Conservation (phyloP, 2,888 invertebrate genomes). For the Imbricaverruca yamaguchii region DNA sequence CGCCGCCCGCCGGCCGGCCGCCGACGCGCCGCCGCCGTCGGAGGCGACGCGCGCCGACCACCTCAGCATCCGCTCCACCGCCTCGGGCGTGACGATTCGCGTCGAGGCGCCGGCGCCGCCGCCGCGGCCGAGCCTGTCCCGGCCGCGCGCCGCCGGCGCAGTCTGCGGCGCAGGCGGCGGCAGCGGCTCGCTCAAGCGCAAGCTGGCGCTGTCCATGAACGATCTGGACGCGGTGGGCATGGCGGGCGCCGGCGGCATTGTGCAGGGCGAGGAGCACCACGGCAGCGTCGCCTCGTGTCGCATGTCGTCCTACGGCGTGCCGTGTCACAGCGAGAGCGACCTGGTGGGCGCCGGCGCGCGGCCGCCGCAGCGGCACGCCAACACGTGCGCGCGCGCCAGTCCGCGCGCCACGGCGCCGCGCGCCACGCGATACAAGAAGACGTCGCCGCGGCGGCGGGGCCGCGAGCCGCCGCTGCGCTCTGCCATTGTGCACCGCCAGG, state of each 20-base stretch:
- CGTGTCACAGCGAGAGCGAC: not conserved
- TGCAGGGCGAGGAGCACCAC: conserved; percentile 25
- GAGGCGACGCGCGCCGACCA: not conserved
- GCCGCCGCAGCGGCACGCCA: not conserved
- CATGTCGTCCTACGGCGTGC: conserved; percentile 10
- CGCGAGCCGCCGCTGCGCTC: not conserved
- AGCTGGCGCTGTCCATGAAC: conserved; percentile 40
- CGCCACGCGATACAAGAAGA: conserved; percentile 13
- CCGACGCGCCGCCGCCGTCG: not conserved
- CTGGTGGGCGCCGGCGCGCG: not conserved
- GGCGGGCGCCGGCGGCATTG: conserved; percentile 7
- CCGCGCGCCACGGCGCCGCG: conserved; percentile 5
- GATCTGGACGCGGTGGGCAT: conserved; percentile 40
- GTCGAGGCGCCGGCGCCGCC: conserved; percentile 23
- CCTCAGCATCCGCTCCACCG: not conserved
- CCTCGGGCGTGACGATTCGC: conserved; percentile 23
- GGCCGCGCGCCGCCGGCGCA: conserved; percentile 1
- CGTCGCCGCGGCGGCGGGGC: not conserved
- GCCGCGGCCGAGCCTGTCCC: conserved; percentile 23
- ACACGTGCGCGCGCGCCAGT: not conserved
- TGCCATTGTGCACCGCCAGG: not conserved
- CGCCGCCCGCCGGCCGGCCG: not conserved
- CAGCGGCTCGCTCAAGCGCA: conserved; percentile 38
- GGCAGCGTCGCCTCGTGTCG: not conserved
- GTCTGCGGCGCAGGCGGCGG: not conserved